These are phyloP conservation scores for Oreohelix idahoensis DNA, from an alignment of 1,140 invertebrate species.

Conservation along the genomic window DNA sequence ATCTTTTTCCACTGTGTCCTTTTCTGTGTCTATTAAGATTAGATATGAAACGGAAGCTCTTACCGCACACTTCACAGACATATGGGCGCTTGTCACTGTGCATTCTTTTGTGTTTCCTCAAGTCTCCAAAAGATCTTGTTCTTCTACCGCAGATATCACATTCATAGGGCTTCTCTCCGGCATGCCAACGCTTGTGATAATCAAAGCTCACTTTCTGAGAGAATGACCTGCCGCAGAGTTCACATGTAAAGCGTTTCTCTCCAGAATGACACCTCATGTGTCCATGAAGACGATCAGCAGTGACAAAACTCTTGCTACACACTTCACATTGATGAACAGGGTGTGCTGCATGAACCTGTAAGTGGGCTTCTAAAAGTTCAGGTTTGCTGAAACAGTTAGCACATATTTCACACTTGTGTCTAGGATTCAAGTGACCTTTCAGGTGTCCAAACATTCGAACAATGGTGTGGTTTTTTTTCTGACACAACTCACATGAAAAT, in stretches of 20 bases:
- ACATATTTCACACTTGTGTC: slow-evolving; percentile 79
- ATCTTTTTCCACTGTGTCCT: slow-evolving; percentile 22
- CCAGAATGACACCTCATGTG: slow-evolving; percentile 92
- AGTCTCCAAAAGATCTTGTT: slow-evolving; percentile 73
- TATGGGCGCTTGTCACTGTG: slow-evolving; percentile 11
- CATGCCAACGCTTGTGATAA: slow-evolving; percentile 77
- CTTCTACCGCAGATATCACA: slow-evolving; percentile 73
- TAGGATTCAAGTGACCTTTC: slow-evolving; percentile 13
- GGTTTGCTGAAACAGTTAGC: slow-evolving; percentile 82
- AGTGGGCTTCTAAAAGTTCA: slow-evolving; percentile 83
- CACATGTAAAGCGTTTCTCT: slow-evolving; percentile 94
- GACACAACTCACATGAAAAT: slow-evolving; percentile 2
- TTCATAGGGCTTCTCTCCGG: slow-evolving; percentile 59
- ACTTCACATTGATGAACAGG: slow-evolving; percentile 80
- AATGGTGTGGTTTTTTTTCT: slow-evolving; percentile 4
- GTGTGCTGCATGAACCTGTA: slow-evolving; percentile 59
- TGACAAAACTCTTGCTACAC: slow-evolving; percentile 91
- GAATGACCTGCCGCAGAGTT: slow-evolving; percentile 86
- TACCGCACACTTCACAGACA: slow-evolving; percentile 27
- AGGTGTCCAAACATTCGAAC: slow-evolving; percentile 1
- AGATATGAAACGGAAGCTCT: slow-evolving; percentile 21
- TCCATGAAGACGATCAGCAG: slow-evolving; percentile 93
- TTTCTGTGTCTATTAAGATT: slow-evolving; percentile 11
- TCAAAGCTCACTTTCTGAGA: slow-evolving; percentile 83
- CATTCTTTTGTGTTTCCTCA: slow-evolving; percentile 69